Evolutionary conservation across 1,140 invertebrate genomes (phyloP).

Genomic region (Diorhabda elongata): DNA sequence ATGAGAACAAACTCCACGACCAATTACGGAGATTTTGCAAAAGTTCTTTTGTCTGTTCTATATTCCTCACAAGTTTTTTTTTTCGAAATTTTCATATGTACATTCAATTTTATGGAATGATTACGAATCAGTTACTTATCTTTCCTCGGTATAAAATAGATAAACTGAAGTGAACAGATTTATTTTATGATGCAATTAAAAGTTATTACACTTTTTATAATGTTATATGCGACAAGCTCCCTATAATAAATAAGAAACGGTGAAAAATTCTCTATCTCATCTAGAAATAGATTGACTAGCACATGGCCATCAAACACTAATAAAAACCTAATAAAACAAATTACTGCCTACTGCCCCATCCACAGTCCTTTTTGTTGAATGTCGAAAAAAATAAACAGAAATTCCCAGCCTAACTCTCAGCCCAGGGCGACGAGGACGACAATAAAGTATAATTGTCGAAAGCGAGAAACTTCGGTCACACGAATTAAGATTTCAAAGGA

Average conservation of each 20-base stretch:
- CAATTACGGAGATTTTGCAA: background rate
- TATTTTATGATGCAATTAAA: background rate
- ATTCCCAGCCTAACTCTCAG: background rate
- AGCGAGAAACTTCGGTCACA: slow-evolving; percentile 23
- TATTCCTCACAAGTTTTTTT: background rate
- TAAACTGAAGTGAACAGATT: background rate
- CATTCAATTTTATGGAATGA: background rate
- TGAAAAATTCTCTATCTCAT: background rate
- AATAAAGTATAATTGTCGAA: slow-evolving; percentile 7
- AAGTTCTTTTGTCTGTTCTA: background rate
- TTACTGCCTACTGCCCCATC: background rate
- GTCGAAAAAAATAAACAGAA: background rate
- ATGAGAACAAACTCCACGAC: background rate
- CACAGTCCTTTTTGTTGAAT: background rate
- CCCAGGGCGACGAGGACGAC: background rate
- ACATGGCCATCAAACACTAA: background rate
- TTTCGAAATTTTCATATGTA: background rate
- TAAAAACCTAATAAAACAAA: slow-evolving; percentile 1
- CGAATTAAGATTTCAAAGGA: slow-evolving; percentile 33
- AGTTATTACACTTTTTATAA: background rate
- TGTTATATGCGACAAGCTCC: background rate
- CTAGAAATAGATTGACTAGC: background rate
- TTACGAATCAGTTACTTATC: background rate
- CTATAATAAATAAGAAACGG: background rate
- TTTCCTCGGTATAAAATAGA: background rate